These are phyloP conservation scores for Crotalus tigris DNA, from an alignment of 2,113 vertebrate genomes.

Conservation along the genomic window DNA sequence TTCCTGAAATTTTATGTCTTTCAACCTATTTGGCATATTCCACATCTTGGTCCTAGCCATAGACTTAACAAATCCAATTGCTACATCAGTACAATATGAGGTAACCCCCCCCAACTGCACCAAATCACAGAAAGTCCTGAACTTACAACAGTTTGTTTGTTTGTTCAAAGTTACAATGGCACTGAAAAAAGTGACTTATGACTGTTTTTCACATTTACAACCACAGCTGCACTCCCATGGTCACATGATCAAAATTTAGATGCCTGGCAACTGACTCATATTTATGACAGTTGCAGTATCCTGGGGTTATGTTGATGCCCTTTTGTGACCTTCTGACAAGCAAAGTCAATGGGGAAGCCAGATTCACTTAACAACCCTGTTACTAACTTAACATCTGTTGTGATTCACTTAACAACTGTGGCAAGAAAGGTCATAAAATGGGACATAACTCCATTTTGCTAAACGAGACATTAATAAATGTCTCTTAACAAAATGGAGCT, in stretches of 20 bases:
- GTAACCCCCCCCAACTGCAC: background rate
- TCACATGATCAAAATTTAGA: background rate
- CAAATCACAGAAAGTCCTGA: background rate
- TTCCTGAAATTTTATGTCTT: background rate
- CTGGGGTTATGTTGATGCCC: background rate
- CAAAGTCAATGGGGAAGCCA: background rate
- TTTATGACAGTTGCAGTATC: background rate
- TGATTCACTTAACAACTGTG: background rate
- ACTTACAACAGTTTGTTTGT: background rate
- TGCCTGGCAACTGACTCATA: background rate
- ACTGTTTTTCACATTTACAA: background rate
- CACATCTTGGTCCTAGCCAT: background rate
- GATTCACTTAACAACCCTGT: background rate
- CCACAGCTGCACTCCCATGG: no score
- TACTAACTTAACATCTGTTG: background rate
- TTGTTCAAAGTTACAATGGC: background rate
- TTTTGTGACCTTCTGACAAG: background rate
- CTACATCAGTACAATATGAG: background rate
- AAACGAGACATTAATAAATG: background rate
- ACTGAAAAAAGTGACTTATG: background rate
- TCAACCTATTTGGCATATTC: background rate
- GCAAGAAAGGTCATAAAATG: background rate
- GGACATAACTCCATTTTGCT: background rate
- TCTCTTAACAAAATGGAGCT: no score
- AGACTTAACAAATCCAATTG: background rate